Evolutionary conservation across 2,797 vertebrate species (phyloP).

Genomic region (Semaprochilodus insignis): DNA sequence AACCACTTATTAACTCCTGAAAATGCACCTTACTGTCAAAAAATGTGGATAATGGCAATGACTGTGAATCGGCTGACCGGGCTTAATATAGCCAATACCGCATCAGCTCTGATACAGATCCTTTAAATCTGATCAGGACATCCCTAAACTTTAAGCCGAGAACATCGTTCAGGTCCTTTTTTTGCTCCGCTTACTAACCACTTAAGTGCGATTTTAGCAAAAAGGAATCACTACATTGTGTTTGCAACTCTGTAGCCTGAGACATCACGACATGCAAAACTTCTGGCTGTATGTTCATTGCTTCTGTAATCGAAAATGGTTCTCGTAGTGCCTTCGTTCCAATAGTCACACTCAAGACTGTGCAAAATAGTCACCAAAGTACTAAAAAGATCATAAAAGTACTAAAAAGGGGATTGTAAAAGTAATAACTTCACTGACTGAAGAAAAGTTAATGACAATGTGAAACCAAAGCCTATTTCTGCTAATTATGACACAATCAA

Average conservation of each 20-base stretch:
- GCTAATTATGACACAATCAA: constrained; percentile 38
- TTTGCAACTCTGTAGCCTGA: constrained; percentile 29
- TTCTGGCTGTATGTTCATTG: constrained; percentile 50
- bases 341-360: constrained; percentile 62
- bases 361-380: constrained; percentile 71
- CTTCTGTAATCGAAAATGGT: constrained; percentile 50
- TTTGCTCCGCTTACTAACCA: constrained; percentile 20
- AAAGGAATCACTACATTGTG: constrained; percentile 42
- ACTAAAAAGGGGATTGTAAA: constrained; percentile 48
- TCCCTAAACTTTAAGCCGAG: neutral
- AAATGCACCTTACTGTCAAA: no score
- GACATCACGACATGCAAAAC: constrained; percentile 48
- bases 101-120: neutral
- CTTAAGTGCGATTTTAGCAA: neutral
- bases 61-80: no score
- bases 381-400: constrained; percentile 59
- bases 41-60: no score
- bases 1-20: no score
- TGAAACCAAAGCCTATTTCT: constrained; percentile 64
- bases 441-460: constrained; percentile 62
- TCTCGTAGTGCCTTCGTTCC: constrained; percentile 56
- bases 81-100: neutral
- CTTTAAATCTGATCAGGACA: neutral
- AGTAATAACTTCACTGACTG: constrained; percentile 9
- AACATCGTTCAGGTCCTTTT: constrained; percentile 19